A percentile compares a stretch with the other conserved stretches of the same genome.
phyloP scores from a whole-genome alignment of 2,888 invertebrate genomes.

The Euplexia lucipara region DNA sequence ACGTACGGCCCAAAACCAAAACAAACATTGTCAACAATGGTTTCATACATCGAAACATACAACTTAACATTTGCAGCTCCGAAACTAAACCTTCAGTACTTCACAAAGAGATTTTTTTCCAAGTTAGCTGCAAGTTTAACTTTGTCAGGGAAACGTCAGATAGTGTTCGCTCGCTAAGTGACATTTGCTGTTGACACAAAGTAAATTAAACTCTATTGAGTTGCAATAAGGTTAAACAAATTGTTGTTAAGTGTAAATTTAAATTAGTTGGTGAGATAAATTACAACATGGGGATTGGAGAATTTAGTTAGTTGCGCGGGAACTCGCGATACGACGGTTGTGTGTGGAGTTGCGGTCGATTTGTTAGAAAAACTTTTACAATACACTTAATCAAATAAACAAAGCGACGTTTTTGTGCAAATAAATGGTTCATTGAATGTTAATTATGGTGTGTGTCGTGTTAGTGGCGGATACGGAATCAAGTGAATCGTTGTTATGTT shows the following conservation, averaged over 20 bases:
- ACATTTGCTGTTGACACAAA: slow-evolving; percentile 11
- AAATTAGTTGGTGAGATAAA: slow-evolving; percentile 36
- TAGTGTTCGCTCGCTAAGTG: slow-evolving; percentile 40
- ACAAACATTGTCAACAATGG: slow-evolving; percentile 61
- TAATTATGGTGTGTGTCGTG: slow-evolving; percentile 10
- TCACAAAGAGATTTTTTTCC: slow-evolving; percentile 45
- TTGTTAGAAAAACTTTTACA: slow-evolving; percentile 13
- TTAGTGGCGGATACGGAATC: slow-evolving; percentile 21
- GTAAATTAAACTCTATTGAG: slow-evolving; percentile 36
- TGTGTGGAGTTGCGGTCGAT: not conserved
- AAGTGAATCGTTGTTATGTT: slow-evolving; percentile 19
- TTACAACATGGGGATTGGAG: slow-evolving; percentile 41
- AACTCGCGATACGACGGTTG: slow-evolving; percentile 73
- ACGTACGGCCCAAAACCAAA: slow-evolving; percentile 33
- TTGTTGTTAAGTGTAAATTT: not conserved
- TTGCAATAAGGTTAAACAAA: slow-evolving; percentile 23
- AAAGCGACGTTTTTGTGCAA: not conserved
- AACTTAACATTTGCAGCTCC: slow-evolving; percentile 52
- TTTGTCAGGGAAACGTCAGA: slow-evolving; percentile 64
- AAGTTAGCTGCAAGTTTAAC: slow-evolving; percentile 51
- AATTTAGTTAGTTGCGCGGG: slow-evolving; percentile 78
- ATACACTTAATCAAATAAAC: not conserved
- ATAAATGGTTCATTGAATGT: not conserved
- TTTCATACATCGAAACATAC: slow-evolving; percentile 45
- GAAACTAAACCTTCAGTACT: slow-evolving; percentile 31